Base-by-base conservation (phyloP, 2,113 vertebrate genomes). In the Bufo gargarizans region DNA sequence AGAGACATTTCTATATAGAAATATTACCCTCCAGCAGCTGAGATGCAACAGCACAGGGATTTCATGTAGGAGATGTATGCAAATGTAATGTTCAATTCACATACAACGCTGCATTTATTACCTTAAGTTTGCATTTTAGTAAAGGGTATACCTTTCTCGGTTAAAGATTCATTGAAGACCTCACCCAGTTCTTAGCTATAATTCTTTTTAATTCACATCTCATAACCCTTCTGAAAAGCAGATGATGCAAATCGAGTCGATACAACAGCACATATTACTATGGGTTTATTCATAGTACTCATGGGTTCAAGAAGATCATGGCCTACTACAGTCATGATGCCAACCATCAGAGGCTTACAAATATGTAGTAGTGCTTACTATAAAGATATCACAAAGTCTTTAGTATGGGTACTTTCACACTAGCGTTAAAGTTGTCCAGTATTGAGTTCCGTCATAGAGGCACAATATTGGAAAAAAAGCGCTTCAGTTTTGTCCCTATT, bases 1-100 rank as follows among this genome's bases (percentile, higher is more conserved):
- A 83, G n/a, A 83, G 69, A 53, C 45, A 69, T 65, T 69, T 83
- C 47, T 69, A 82, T 69, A 82, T n/a, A 82, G 45, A 33, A 82
- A 82, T 65, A 63, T 65, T 63, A 47, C 59, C 61, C 59, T 63
- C 58, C 12, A 82, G 59, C 80, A 16, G 16, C 33, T 45, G 2
- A 82, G 80, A 82, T 49, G 50, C 58, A 65, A 49, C 12, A 50
- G 47, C 72, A 20, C 16, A 50, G 45, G 45, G 45, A 76, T 76
- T 19, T 76, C 45, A 76, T 76, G 49, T 76, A 50, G 17, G 71
- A 50, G 72, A 47, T 49, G 43, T 45, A 63, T 82, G 20, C 43
- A 78, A 81, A 81, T 81, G 33, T 59, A 59, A 13, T 58, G 17
- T 61, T 81, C 78, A 59, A 7, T 81, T 81, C 61, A 81, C 78